These are phyloP conservation scores for Drosophila pallidifrons DNA, from an alignment of 1,140 invertebrate genomes.

Conservation along the genomic window DNA sequence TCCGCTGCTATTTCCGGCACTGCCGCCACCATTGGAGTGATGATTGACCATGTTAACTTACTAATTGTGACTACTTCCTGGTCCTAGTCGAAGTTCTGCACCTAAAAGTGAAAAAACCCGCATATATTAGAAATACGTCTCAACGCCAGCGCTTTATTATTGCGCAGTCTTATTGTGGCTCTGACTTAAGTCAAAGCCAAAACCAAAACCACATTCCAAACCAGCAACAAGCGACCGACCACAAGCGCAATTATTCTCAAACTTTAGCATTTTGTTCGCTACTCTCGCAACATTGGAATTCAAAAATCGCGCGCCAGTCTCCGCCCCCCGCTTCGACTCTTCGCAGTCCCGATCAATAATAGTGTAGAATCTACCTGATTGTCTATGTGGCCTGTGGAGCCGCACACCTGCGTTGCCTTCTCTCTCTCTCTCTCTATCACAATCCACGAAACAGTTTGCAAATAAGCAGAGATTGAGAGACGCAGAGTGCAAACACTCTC, in stretches of 20 bases:
- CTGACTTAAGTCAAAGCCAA: constrained; percentile 45
- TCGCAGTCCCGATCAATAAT: not conserved
- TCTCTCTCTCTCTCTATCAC: not conserved
- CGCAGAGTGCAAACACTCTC: constrained; percentile 11
- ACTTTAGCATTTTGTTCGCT: constrained; percentile 76
- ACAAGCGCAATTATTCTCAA: constrained; percentile 76
- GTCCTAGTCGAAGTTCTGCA: not conserved
- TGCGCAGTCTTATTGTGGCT: constrained; percentile 58
- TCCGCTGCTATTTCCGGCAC: constrained; percentile 71
- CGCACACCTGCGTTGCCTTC: constrained; percentile 4
- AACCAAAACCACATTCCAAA: constrained; percentile 62
- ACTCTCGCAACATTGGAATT: constrained; percentile 73
- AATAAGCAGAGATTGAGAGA: constrained; percentile 56
- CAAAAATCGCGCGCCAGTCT: constrained; percentile 62
- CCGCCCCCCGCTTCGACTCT: constrained; percentile 2
- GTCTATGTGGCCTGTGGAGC: constrained; percentile 40
- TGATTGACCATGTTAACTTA: constrained; percentile 64
- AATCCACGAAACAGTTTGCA: constrained; percentile 30
- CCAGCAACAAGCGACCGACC: constrained; percentile 27
- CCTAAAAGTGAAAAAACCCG: constrained; percentile 41
- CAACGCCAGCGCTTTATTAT: constrained; percentile 38
- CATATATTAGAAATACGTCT: constrained; percentile 27
- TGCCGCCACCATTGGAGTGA: constrained; percentile 74
- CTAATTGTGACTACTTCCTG: constrained; percentile 25
- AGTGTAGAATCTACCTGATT: constrained; percentile 49